These are phyloP conservation scores for Alaudala cheleensis DNA, from an alignment of 2,113 vertebrate species.

Conservation along the genomic window DNA sequence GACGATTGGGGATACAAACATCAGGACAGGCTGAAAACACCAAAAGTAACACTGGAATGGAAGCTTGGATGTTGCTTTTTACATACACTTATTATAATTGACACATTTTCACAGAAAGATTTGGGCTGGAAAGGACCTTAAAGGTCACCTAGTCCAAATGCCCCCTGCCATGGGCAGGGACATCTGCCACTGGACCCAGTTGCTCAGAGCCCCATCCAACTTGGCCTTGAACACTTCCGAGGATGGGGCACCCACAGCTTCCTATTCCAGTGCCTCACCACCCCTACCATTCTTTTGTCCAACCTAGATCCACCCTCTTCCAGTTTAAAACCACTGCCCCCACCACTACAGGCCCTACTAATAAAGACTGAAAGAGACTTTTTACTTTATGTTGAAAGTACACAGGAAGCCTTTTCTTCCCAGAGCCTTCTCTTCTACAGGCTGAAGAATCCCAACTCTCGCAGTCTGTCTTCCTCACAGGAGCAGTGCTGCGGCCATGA, in stretches of 20 bases:
- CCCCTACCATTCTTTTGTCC: background rate
- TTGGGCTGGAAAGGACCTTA: background rate
- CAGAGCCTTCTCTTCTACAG: background rate
- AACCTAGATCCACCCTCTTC: background rate
- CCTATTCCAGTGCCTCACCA: background rate
- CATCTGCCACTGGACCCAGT: rapidly evolving
- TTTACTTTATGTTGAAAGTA: background rate
- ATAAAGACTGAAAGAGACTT: background rate
- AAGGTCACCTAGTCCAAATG: background rate
- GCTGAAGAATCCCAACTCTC: background rate
- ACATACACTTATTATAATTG: rapidly evolving
- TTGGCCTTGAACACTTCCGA: background rate
- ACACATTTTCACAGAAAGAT: background rate
- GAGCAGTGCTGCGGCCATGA: background rate
- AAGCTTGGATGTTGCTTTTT: background rate
- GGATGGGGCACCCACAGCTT: background rate
- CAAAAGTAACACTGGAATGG: background rate
- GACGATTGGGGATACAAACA: too few relatives aligned
- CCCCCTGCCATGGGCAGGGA: background rate
- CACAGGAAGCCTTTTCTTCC: background rate
- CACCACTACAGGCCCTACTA: background rate
- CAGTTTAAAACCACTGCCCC: background rate
- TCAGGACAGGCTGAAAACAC: background rate
- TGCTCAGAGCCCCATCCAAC: background rate
- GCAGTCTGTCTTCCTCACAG: background rate